Conservation (phyloP, 2,888 invertebrate species). For the Andrena marginata region DNA sequence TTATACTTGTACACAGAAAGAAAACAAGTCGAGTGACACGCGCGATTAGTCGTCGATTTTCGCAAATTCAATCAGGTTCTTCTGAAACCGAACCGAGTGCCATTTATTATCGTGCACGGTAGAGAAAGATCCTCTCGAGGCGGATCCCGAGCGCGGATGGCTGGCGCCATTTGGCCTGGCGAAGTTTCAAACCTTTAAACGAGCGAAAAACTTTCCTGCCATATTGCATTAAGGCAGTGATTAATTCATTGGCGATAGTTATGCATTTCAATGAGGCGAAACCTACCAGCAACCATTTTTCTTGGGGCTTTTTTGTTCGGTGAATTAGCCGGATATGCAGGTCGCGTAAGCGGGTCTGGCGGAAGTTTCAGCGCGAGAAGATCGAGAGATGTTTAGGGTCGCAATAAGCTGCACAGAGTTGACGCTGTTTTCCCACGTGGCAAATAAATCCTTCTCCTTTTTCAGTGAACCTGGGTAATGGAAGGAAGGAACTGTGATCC, state of each 20-base stretch:
- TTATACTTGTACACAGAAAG: too few species aligned
- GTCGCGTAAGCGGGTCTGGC: constrained; percentile 33
- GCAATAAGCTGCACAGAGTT: neutral
- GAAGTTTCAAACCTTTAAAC: constrained; percentile 68
- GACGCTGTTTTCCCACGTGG: neutral
- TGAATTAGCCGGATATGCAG: constrained; percentile 21
- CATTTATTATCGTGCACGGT: constrained; percentile 71
- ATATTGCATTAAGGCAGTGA: constrained; percentile 68
- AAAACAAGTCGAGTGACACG: constrained; percentile 52
- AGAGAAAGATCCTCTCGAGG: constrained; percentile 56
- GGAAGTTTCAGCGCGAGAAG: constrained; percentile 23
- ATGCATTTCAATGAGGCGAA: constrained; percentile 59
- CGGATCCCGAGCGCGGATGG: constrained; percentile 48
- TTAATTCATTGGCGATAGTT: constrained; percentile 69
- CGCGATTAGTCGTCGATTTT: constrained; percentile 70
- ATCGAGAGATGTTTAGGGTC: constrained; percentile 13
- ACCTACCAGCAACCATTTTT: constrained; percentile 24
- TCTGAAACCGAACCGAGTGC: constrained; percentile 57
- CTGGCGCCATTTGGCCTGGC: constrained; percentile 65
- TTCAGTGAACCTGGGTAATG: constrained; percentile 1
- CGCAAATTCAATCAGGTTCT: constrained; percentile 75
- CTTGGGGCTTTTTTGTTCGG: constrained; percentile 1
- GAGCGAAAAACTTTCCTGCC: constrained; percentile 64
- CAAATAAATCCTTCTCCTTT: constrained; percentile 2
- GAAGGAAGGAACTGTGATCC: neutral